phyloP scores from a whole-genome alignment of 2,797 vertebrate species.

The Anguilla obscura region DNA sequence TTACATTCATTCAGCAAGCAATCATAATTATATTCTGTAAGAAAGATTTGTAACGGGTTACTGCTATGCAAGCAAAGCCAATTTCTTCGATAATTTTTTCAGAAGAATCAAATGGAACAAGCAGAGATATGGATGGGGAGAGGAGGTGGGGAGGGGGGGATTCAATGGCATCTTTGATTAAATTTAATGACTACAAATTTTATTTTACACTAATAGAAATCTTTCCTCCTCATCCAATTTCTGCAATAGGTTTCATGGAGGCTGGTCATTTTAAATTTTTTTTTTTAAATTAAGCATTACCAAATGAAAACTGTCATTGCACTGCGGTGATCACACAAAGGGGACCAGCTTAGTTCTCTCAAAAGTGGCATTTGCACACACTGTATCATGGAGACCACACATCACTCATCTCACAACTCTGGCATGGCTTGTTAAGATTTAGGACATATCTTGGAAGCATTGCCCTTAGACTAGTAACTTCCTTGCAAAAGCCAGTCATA shows the following conservation, averaged over 20 bases:
- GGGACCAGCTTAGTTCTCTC: neutral
- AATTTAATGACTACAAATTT: conserved; percentile 12
- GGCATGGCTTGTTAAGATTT: neutral
- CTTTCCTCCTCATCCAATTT: conserved; percentile 7
- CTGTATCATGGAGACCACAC: neutral
- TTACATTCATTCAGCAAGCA: neutral
- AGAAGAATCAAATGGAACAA: neutral
- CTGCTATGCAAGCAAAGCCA: neutral
- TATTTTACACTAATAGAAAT: neutral
- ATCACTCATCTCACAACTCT: neutral
- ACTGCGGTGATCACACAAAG: neutral
- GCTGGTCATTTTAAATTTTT: neutral
- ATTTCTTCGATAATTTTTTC: neutral
- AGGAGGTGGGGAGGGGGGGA: neutral
- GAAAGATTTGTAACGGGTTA: neutral
- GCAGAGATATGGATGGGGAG: neutral
- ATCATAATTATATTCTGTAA: conserved; percentile 1
- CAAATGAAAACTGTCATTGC: neutral
- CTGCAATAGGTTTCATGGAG: neutral
- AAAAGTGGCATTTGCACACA: neutral
- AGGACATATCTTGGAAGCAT: neutral
- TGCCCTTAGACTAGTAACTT: neutral
- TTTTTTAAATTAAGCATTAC: neutral
- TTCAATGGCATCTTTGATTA: neutral
- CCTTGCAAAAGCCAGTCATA: neutral